phyloP scores from a whole-genome alignment of 1,140 invertebrate genomes.

The Lineus longissimus region DNA sequence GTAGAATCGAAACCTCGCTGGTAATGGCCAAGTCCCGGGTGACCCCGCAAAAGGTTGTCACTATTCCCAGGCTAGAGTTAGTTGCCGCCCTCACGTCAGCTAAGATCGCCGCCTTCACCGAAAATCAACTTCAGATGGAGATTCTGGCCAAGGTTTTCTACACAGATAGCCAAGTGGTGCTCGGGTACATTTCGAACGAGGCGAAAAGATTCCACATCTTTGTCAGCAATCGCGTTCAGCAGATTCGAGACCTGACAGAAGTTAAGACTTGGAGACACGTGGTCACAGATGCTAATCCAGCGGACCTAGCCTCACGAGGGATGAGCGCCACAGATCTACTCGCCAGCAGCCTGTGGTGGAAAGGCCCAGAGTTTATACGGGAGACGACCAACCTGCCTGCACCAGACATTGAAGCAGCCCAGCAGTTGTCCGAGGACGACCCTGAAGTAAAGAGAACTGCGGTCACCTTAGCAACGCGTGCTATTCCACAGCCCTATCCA shows the following conservation, averaged over 20 bases:
- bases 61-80: slow-evolving; percentile 21
- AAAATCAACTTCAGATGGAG: slow-evolving; percentile 7
- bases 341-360: not conserved
- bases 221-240: not conserved
- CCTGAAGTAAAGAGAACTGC: not conserved
- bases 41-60: slow-evolving; percentile 9
- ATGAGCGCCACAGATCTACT: not conserved
- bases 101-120: not conserved
- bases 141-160: slow-evolving; percentile 8
- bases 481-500: not conserved
- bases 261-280: not conserved
- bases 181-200: slow-evolving; percentile 18
- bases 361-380: not conserved
- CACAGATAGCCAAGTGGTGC: slow-evolving; percentile 17
- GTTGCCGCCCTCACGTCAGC: slow-evolving; percentile 12
- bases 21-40: slow-evolving; percentile 22
- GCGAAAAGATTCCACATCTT: slow-evolving; percentile 11
- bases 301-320: not conserved
- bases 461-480: not conserved
- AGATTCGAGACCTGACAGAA: not conserved
- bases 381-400: not conserved
- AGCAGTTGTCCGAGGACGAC: not conserved
- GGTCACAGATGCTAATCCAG: not conserved
- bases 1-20: slow-evolving; percentile 1
- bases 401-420: not conserved